These are phyloP conservation scores for Xiphorhynchus erythropygius DNA, from an alignment of 2,797 vertebrate genomes.

Conservation along the genomic window DNA sequence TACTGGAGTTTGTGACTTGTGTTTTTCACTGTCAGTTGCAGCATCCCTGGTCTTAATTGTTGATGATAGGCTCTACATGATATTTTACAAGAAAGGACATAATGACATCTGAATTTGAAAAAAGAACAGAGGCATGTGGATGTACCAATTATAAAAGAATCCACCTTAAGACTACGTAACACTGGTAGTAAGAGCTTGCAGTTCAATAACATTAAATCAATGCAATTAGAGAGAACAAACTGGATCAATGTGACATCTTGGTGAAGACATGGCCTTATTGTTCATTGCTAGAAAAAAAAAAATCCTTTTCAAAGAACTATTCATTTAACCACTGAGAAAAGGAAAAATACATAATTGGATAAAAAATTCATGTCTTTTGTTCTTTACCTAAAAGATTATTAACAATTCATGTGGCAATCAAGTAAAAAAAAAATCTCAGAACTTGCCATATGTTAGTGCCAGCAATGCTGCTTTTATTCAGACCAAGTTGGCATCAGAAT, in stretches of 20 bases:
- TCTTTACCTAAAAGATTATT: conserved; percentile 1
- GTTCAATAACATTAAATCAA: conserved; percentile 45
- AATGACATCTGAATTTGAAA: background rate
- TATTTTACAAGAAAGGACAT: background rate
- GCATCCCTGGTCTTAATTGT: background rate
- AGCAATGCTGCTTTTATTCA: background rate
- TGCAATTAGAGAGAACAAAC: conserved; percentile 42
- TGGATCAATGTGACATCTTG: conserved; percentile 23
- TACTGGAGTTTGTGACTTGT: background rate
- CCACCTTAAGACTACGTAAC: background rate
- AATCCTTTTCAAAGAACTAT: background rate
- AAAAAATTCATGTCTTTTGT: background rate
- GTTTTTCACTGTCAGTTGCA: background rate
- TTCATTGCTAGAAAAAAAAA: background rate
- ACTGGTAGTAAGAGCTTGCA: background rate
- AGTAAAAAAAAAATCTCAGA: background rate
- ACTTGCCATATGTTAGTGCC: background rate
- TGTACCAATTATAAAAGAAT: background rate
- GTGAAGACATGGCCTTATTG: background rate
- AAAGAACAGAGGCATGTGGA: background rate
- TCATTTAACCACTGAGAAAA: background rate
- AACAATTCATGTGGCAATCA: background rate
- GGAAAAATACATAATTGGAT: background rate
- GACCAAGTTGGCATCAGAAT: background rate
- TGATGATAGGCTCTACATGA: background rate